Base-by-base conservation (phyloP, 2,113 vertebrate genomes). In the Mystacornis crossleyi region DNA sequence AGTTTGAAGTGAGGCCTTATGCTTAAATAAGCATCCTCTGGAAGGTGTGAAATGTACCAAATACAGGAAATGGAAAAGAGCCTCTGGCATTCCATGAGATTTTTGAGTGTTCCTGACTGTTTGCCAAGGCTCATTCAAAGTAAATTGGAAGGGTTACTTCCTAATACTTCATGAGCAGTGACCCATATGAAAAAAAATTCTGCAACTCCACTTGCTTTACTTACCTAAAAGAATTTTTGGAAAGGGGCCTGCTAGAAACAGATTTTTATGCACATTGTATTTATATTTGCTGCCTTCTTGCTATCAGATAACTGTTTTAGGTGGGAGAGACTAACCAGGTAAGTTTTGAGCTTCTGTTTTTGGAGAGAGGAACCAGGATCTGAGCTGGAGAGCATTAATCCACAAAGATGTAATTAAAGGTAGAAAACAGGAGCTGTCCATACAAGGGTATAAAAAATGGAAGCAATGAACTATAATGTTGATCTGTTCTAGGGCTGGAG, bases 11-110 rank as follows among this genome's bases (percentile, higher is more conserved):
- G 54, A 33, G 54, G 33, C 54, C 34, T 51, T 34, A 3, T 43
- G 42, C 48, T 73, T 81, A 85, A 85, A 51, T 54, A 90, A 82
- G 26, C 53, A 69, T 80, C 33, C 36, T 54, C 54, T 87, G 58
- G 31, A 86, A 91, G 73, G 87, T 81, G 73, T 92, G 89, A 95
- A 70, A 85, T 70, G 55, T 66, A 58, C 79, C 55, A 66, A 95
- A 65, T 16, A 55, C 2, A 1, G 89, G 75, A 93, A 93, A 95
- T 88, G 70, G 85, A 58, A 80, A 79, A 82, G 58, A 81, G n/a
- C 67, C 67, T 77, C 71, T 83, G 89, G 88, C 55, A 48, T 89
- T 72, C 36, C 10, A 1, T 53, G 77, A 60, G 34, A 50, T 47
- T 80, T 89, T 69, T 80, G 24, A 81, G 43, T 84, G 45, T 31